These are phyloP conservation scores for Carcinoscorpius rotundicauda DNA, from an alignment of 1,140 invertebrate species.

Conservation along the genomic window DNA sequence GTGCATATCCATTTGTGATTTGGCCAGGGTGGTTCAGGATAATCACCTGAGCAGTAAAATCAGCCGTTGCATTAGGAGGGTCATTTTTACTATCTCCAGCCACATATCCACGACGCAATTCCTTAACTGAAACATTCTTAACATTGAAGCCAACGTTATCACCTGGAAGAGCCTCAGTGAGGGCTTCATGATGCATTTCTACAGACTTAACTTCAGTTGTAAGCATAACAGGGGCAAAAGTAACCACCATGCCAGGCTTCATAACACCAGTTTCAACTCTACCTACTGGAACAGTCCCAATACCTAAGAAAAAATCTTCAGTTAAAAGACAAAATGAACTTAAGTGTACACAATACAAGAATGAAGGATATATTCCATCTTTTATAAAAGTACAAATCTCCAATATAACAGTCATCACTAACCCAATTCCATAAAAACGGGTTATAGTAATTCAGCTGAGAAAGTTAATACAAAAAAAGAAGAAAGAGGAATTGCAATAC, in stretches of 20 bases:
- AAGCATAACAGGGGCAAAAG: conserved; percentile 84
- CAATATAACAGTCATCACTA: too few relatives aligned
- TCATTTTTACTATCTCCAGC: conserved; percentile 93
- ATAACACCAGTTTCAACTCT: conserved; percentile 95
- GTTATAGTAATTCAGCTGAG: too few relatives aligned
- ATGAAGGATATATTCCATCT: background rate
- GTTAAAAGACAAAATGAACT: too few relatives aligned
- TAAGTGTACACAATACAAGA: background rate
- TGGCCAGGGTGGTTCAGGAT: conserved; percentile 96
- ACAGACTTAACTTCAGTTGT: conserved; percentile 99
- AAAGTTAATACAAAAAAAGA: too few relatives aligned
- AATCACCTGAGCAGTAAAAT: conserved; percentile 93
- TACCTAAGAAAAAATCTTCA: conserved; percentile 48
- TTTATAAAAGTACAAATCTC: too few relatives aligned
- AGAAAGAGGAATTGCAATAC: background rate
- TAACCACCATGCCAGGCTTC: conserved; percentile 96
- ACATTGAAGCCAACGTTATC: conserved; percentile 99
- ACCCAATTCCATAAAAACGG: too few relatives aligned
- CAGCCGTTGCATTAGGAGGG: conserved; percentile 80
- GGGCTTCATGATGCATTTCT: conserved; percentile 98
- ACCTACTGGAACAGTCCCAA: conserved; percentile 97
- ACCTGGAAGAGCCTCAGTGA: conserved; percentile 85
- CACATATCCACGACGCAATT: conserved; percentile 90
- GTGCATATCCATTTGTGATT: conserved; percentile 92
- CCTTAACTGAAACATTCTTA: conserved; percentile 98